phyloP scores from a whole-genome alignment of 2,888 invertebrate species.

The Ceramica pisi region DNA sequence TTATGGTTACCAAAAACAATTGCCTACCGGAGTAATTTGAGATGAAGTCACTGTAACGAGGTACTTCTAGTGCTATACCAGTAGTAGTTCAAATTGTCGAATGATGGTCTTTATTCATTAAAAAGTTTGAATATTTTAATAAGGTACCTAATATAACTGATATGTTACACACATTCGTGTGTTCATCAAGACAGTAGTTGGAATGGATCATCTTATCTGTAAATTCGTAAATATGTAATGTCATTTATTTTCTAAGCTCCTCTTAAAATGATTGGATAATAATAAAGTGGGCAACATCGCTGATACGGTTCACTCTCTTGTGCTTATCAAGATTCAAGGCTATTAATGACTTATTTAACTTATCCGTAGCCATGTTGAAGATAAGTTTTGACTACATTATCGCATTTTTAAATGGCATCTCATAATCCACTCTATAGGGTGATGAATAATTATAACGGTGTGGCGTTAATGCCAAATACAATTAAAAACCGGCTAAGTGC shows the following conservation, averaged over 20 bases:
- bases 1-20: slow-evolving; percentile 54
- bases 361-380: neutral
- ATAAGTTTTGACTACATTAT: neutral
- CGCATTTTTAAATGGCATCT: neutral
- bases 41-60: slow-evolving; percentile 14
- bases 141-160: slow-evolving; percentile 6
- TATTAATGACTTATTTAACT: neutral
- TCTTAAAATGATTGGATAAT: neutral
- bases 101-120: neutral
- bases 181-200: neutral
- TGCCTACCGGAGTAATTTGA: slow-evolving; percentile 45
- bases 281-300: neutral
- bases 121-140: neutral
- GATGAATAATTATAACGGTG: too few species aligned
- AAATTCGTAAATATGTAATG: neutral
- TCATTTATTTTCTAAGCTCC: neutral
- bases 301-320: neutral
- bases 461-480: too few species aligned
- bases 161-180: neutral
- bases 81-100: slow-evolving; percentile 30
- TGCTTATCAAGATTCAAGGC: neutral
- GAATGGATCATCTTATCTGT: neutral
- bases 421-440: too few species aligned
- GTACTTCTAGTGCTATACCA: slow-evolving; percentile 6
- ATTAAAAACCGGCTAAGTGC: too few species aligned